Conservation (phyloP, 2,113 vertebrate genomes). For the Dermatemys mawii region DNA sequence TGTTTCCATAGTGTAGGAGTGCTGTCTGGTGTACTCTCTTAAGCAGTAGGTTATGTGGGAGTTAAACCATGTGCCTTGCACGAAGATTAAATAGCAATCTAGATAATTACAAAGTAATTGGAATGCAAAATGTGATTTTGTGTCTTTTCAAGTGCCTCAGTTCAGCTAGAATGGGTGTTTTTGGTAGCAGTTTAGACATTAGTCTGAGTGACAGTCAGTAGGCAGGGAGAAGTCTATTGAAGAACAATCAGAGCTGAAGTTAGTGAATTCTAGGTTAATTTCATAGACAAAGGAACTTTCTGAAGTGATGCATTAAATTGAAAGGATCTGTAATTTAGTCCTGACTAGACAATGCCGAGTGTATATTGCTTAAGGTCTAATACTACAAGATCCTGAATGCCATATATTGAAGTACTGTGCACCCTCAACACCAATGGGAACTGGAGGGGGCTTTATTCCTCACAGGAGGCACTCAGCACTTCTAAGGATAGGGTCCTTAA, state of each 20-base stretch:
- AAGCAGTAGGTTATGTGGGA: not conserved
- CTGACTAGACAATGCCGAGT: not conserved
- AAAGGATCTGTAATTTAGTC: not conserved
- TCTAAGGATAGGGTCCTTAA: not conserved
- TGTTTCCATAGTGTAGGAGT: not conserved
- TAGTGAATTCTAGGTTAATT: constrained; percentile 24
- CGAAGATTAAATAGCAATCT: constrained; percentile 31
- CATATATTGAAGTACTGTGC: not conserved
- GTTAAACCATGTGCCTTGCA: not conserved
- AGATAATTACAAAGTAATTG: constrained; percentile 36
- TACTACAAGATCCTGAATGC: not conserved
- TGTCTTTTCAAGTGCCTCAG: not conserved
- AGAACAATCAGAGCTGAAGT: constrained; percentile 15
- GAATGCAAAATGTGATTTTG: constrained; percentile 30
- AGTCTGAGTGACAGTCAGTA: constrained; percentile 32
- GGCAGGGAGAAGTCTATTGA: not conserved
- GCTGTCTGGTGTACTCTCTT: not conserved
- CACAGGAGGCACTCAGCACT: not conserved
- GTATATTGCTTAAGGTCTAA: not conserved
- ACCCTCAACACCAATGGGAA: not conserved
- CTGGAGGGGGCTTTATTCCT: not conserved
- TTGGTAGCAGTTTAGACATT: constrained; percentile 37
- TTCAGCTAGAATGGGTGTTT: constrained; percentile 11
- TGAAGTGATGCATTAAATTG: not conserved
- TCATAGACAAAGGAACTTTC: not conserved